Evolutionary conservation across 2,888 invertebrate genomes (phyloP), one percentile per base, ranked within the genome.

Genomic region (Phortica magna): DNA sequence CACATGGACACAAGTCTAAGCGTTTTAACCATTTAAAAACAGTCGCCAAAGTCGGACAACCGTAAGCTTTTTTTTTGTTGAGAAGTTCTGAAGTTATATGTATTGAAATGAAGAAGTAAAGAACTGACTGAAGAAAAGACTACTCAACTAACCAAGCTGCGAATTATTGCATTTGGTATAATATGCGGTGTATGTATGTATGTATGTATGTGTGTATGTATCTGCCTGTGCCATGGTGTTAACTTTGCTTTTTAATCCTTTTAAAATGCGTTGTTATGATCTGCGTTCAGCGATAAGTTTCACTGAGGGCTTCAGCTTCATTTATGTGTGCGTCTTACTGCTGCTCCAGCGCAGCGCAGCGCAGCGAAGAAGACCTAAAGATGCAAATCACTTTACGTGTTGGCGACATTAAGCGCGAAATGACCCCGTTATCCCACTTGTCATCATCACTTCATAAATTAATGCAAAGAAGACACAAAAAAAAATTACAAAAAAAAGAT

Each of bases 381-480:
- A 76, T 86, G 89, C 86, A 86, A 85, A 86, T 89, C 87, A 89
- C 85, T 88, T 89, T 88, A 89, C 88, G 89, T 89, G 89, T 89
- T 89, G 87, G 88, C 89, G 89, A 89, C 88, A 88, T 88, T 88
- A 88, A 89, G 89, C 84, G 80, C 88, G 89, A 88, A 89, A 88
- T 88, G 88, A 88, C 88, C 88, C 89, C 88, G 88, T 89, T 89
- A 88, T 88, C 89, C 89, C 89, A 88, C 89, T 88, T 88, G 88
- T 88, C 88, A 88, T 89, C 88, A 84, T 89, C 88, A 88, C 88
- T 89, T 88, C 88, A 88, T 89, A 88, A 88, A 88, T 88, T 89
- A 88, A 88, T 84, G 85, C 85, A 70, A 17, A 61, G 19, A 81
- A 80, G 70, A 22, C 70, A n/a, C 42, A 48, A 22, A 43, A 53